Evolutionary conservation across 2,113 vertebrate species (phyloP), one percentile per base, ranked within the genome.

Genomic region (Erythrolamprus reginae): DNA sequence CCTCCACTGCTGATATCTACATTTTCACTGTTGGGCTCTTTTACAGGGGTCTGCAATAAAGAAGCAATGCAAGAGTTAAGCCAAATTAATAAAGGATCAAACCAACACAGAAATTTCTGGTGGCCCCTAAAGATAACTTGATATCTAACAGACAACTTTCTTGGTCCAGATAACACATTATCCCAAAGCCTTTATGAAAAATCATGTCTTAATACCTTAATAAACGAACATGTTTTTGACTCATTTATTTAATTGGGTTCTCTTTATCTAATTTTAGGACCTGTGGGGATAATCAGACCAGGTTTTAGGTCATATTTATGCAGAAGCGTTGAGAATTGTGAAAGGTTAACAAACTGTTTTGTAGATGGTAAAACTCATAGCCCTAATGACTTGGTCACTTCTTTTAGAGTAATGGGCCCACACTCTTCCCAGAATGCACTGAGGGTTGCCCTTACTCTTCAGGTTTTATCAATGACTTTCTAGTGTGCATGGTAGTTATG

Each of bases 11-110:
- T 99, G 98, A 99, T 99, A 97, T 99, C 99, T 94, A 99, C 98
- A 90, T 99, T 99, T 98, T 99, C 99, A 97, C 98, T 99, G 98
- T 99, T 99, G 97, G 99, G 98, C 97, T 99, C 99, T 98, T 99
- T 99, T 98, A 99, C 98, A 83, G 99, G 99, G 93, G 99, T 99
- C 98, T 99, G 98, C 45, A 98, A 97, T n/a, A 97, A 97, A 23
- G 95, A 93, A 95, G 94, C 38, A 94, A 92, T 91, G 1, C 3
- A 33, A 21, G 13, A 28, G 77, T 83, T 84, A 21, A 26, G 42
- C 10, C n/a, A 9, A 1, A 53, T n/a, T 21, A n/a, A n/a, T n/a
- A 70, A 70, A 70, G 65, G 65, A 33, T 70, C 33, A 70, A 70
- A 70, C 5, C 5, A 70, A 38, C n/a, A 70, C 15, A 38, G 65